Evolutionary conservation across 2,797 vertebrate species (phyloP), one percentile per base, ranked within the genome.

Genomic region (Pseudotriccus pelzelni): DNA sequence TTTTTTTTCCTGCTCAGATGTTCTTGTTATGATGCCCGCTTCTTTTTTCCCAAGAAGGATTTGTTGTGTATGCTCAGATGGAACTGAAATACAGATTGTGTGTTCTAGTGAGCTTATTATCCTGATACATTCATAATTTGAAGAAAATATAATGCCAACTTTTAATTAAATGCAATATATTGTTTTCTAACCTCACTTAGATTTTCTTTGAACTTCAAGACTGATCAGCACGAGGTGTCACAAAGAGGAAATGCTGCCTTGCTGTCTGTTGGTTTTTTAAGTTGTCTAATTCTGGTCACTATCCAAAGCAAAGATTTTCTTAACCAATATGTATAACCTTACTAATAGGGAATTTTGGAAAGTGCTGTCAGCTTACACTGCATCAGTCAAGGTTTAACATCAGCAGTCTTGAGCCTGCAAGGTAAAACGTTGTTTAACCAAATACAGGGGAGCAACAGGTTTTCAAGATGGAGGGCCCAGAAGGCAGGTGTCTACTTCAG

Each of bases 111-210:
- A 93, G 72, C 37, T 89, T 14, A 17, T 74, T 80, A 62, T 37
- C 30, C 60, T 73, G 37, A 11, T 92, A 36, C 67, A 56, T 85
- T 87, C 84, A 56, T 72, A 80, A 39, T 87, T 89, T 24, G 60
- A 70, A 89, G 74, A 92, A 90, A 92, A 50, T 52, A 23, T 55
- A 78, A 90, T 83, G 43, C 41, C 64, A 78, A 30, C 58, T 84
- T 90, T 80, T 39, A 87, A 94, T 97, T 95, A 96, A 96, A 96
- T 79, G 79, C 63, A 62, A 81, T 74, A 43, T 93, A 90, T 93
- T 84, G 66, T 93, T 96, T 97, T 84, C 69, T 96, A 95, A 95
- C 79, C 34, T 68, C 59, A 58, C 9, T 90, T 74, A 82, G 70
- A 90, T 89, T 94, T 95, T 78, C 47, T 93, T 92, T 89, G 30